Conservation (phyloP, 2,113 vertebrate genomes). For the Dolichotis patagonum region DNA sequence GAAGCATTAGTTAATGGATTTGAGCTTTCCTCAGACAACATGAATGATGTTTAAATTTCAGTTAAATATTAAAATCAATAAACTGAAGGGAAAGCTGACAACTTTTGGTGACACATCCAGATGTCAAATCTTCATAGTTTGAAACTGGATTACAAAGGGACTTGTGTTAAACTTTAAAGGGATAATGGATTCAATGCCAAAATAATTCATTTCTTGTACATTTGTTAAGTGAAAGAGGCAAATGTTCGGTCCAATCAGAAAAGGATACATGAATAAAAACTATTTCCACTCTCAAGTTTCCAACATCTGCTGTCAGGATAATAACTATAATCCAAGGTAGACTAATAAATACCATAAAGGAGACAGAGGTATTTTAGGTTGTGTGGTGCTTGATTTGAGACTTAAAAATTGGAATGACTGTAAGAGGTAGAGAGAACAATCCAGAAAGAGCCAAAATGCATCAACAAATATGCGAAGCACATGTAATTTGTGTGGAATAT, state of each 20-base stretch:
- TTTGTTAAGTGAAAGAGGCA: not conserved
- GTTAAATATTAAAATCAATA: not conserved
- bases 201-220: not conserved
- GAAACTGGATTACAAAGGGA: not conserved
- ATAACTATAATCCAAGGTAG: not conserved
- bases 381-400: not conserved
- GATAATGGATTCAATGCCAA: not conserved
- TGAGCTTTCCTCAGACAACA: not conserved
- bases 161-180: not conserved
- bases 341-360: not conserved
- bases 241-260: not conserved
- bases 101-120: not conserved
- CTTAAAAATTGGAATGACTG: not conserved
- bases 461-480: not conserved
- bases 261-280: not conserved
- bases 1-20: not conserved
- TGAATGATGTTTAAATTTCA: not conserved
- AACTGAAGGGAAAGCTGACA: not conserved
- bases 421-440: not conserved
- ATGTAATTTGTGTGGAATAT: not conserved
- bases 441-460: not conserved
- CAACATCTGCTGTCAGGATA: not conserved
- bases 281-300: not conserved
- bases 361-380: not conserved
- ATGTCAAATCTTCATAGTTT: not conserved